Percentiles rank a stretch among this genome's conserved stretches.
Conservation (phyloP, 2,113 vertebrate species). For the Tenrec ecaudatus region DNA sequence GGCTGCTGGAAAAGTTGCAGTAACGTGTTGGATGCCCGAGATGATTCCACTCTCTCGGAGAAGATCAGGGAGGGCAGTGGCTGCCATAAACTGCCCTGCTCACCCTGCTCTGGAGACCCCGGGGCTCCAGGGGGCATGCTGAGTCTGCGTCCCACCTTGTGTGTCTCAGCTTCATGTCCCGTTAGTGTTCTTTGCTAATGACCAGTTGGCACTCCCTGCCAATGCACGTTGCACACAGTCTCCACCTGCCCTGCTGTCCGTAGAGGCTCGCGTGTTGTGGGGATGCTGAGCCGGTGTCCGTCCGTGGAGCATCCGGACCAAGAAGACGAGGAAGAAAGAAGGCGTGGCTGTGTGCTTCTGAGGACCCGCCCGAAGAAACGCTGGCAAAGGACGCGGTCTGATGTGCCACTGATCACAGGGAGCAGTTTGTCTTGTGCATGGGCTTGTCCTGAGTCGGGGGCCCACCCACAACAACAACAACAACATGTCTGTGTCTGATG, state of each 20-base stretch:
- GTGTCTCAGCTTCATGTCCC: background rate
- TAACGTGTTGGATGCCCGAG: background rate
- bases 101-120: background rate
- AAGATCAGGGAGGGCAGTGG: background rate
- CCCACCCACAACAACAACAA: background rate
- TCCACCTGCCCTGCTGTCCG: background rate
- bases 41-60: background rate
- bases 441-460: background rate
- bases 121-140: background rate
- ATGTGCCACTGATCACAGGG: background rate
- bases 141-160: background rate
- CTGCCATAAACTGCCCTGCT: background rate
- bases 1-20: constrained; percentile 28
- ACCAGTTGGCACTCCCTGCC: background rate
- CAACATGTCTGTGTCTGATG: background rate
- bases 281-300: background rate
- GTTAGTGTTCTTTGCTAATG: background rate
- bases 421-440: background rate
- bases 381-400: background rate
- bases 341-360: background rate
- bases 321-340: background rate
- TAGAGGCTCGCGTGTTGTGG: background rate
- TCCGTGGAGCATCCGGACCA: background rate
- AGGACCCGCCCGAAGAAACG: background rate
- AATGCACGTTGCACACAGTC: background rate